Percentiles rank a stretch among this genome's conserved stretches.
These are phyloP conservation scores for Steromphala cineraria DNA, from an alignment of 2,888 invertebrate genomes.

Conservation along the genomic window DNA sequence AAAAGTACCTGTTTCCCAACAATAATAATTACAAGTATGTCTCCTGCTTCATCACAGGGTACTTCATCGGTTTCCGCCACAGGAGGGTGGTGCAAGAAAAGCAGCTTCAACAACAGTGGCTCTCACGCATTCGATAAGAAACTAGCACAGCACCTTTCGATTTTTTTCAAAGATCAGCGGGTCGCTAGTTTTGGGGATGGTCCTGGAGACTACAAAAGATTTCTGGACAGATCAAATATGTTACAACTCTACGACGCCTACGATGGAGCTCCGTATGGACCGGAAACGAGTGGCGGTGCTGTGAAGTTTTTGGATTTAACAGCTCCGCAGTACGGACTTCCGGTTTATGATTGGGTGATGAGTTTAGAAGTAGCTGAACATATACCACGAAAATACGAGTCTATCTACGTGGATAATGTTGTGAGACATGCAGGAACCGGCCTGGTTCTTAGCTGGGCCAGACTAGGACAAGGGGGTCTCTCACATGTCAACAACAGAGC, in stretches of 20 bases:
- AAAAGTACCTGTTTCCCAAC: too few relatives aligned
- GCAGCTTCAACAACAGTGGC: neutral
- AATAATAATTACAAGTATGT: too few relatives aligned
- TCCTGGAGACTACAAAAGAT: constrained; percentile 8
- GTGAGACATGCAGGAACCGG: constrained; percentile 38
- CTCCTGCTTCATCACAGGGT: neutral
- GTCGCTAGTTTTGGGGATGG: constrained; percentile 46
- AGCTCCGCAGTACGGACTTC: constrained; percentile 20
- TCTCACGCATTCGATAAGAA: neutral
- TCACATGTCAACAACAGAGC: constrained; percentile 24
- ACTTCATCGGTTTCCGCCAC: neutral
- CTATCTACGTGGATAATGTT: constrained; percentile 42
- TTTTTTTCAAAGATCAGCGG: constrained; percentile 35
- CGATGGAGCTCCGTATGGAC: constrained; percentile 44
- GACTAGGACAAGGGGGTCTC: constrained; percentile 29
- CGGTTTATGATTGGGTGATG: constrained; percentile 18
- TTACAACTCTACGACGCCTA: constrained; percentile 41
- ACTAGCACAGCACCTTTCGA: neutral
- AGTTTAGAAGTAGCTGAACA: constrained; percentile 42
- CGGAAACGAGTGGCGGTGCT: constrained; percentile 42
- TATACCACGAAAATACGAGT: constrained; percentile 41
- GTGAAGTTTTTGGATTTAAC: constrained; percentile 30
- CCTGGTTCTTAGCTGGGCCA: constrained; percentile 39
- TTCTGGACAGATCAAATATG: constrained; percentile 18
- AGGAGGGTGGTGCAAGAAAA: neutral